Base-by-base conservation (phyloP, 2,888 invertebrate species). In the Pyralis farinalis region DNA sequence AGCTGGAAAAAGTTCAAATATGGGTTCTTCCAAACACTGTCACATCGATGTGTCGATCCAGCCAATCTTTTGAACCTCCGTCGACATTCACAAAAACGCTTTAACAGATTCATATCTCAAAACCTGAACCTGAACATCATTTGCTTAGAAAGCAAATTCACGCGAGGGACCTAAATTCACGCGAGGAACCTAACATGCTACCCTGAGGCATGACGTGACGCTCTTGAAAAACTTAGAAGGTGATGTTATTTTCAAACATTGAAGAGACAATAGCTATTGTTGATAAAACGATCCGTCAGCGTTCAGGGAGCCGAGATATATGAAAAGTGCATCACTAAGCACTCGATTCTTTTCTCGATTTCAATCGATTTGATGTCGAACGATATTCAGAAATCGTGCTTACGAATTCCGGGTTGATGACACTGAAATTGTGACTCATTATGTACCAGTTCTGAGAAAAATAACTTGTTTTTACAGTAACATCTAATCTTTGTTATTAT, bases 191-290 rank as follows among this genome's bases (percentile, higher is more conserved):
- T 7, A 37, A 25, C 7, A 32, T 11, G 10, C 31, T 20, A 30
- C 37, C 37, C n/a, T 37, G 37, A 20, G 29, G 37, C 11, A 29
- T 27, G 30, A 16, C 37, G 16, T 12, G 9, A 11, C 25, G 10
- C 51, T 63, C 62, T 61, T 52, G 53, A 59, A 66, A 53, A 55
- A 54, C 58, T 55, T 57, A 44, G 58, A 69, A 70, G 69, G 74
- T 66, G 76, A 58, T 63, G 62, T 62, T 82, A 73, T 83, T 83
- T 80, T 74, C 76, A 83, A 82, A 82, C 75, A 80, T 51, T 45
- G 38, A 16, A 44, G 53, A 72, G 63, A 85, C 84, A 85, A 85
- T 85, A 69, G 69, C 64, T 62, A 77, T 84, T 85, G 84, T 85
- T 79, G 73, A 73, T 71, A 65, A 68, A 69, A 59, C 65, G 58